A percentile compares a stretch with the other conserved stretches of the same genome.
Evolutionary conservation across 2,797 vertebrate genomes (phyloP).

Genomic region (Acanthurus leucopareius): DNA sequence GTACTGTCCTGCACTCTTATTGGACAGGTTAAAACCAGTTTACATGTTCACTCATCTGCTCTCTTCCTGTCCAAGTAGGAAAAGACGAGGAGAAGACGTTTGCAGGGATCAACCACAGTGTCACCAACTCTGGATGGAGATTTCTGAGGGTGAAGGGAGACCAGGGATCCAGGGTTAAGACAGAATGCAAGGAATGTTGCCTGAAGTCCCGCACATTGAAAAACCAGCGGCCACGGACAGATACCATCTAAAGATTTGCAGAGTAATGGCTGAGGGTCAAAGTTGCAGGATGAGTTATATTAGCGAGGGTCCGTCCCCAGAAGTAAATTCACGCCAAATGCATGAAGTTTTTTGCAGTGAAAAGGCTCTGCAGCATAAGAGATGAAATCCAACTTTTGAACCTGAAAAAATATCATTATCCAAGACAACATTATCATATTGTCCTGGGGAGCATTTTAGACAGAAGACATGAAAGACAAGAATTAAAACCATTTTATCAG

Average conservation of each 20-base stretch:
- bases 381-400: conserved; percentile 20
- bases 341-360: background rate
- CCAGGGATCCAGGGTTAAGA: conserved; percentile 66
- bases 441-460: no score
- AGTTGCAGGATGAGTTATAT: conserved; percentile 52
- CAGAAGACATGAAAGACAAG: no score
- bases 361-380: background rate
- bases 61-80: conserved; percentile 15
- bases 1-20: conserved; percentile 13
- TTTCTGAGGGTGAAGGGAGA: conserved; percentile 60
- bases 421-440: background rate
- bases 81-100: conserved; percentile 37
- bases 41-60: conserved; percentile 28
- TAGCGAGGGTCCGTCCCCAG: conserved; percentile 14
- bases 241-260: conserved; percentile 49
- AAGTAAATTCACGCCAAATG: conserved; percentile 24
- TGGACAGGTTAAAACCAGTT: conserved; percentile 32
- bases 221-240: conserved; percentile 36
- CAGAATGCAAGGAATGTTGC: conserved; percentile 77
- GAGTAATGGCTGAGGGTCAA: conserved; percentile 59
- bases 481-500: no score
- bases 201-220: conserved; percentile 59
- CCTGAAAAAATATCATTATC: background rate
- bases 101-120: conserved; percentile 47
- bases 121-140: conserved; percentile 41